Percentiles rank a stretch among this genome's conserved stretches.
These are phyloP conservation scores for Drosophila sturtevanti DNA, from an alignment of 1,140 invertebrate genomes.

Conservation along the genomic window DNA sequence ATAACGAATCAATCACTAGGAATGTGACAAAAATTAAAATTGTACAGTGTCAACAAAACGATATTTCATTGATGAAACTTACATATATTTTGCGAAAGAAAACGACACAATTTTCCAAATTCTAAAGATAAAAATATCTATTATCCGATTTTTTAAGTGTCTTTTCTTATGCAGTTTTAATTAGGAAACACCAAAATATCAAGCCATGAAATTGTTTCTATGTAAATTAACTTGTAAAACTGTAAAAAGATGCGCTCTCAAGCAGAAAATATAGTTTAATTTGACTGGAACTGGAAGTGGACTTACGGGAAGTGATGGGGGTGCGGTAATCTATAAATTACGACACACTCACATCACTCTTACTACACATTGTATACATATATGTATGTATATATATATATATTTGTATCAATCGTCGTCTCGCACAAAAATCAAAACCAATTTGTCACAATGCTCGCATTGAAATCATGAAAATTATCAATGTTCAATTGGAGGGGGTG, in stretches of 20 bases:
- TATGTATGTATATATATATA: no score
- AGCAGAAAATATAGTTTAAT: constrained; percentile 59
- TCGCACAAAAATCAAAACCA: constrained; percentile 70
- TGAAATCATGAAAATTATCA: constrained; percentile 60
- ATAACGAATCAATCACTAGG: not conserved
- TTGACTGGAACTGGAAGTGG: not conserved
- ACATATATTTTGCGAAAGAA: no score
- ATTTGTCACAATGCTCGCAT: constrained; percentile 73
- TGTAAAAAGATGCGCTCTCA: constrained; percentile 55
- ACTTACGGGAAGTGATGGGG: not conserved
- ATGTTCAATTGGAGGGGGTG: constrained; percentile 55
- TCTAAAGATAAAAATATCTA: not conserved
- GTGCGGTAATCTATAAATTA: constrained; percentile 67
- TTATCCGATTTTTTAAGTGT: constrained; percentile 24
- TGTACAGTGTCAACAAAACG: no score
- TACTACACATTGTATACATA: not conserved
- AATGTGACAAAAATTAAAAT: not conserved
- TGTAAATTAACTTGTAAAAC: constrained; percentile 46
- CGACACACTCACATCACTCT: constrained; percentile 35
- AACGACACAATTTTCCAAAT: no score
- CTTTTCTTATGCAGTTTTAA: constrained; percentile 69
- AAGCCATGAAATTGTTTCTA: constrained; percentile 50
- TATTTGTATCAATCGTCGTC: constrained; percentile 17
- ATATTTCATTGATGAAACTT: no score
- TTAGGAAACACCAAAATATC: constrained; percentile 62